Evolutionary conservation across 2,888 invertebrate genomes (phyloP).

Genomic region (Arrhopalites spinosus): DNA sequence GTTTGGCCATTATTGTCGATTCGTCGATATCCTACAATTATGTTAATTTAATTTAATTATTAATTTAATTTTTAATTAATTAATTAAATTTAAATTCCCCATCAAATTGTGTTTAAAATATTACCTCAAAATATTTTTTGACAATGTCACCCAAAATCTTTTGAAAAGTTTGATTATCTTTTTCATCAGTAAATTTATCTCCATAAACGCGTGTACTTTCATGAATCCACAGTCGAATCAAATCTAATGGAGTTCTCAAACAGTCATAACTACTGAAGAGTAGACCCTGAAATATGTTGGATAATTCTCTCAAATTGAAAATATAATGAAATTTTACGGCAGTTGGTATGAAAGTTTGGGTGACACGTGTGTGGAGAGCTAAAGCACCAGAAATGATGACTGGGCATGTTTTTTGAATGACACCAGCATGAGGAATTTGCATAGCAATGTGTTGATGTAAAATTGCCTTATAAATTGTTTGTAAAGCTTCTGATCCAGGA

Average conservation of each 20-base stretch:
- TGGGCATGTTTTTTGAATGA: slow-evolving; percentile 71
- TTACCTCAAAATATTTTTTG: slow-evolving; percentile 87
- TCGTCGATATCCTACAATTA: slow-evolving; percentile 94
- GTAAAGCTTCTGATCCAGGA: slow-evolving; percentile 81
- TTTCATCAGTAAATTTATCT: slow-evolving; percentile 89
- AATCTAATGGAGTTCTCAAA: slow-evolving; percentile 75
- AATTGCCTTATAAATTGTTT: slow-evolving; percentile 86
- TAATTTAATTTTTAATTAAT: too few relatives aligned
- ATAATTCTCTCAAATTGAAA: slow-evolving; percentile 92
- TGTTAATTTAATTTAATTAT: too few relatives aligned
- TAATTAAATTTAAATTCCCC: too few relatives aligned
- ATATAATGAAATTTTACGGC: slow-evolving; percentile 96
- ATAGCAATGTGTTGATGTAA: slow-evolving; percentile 83
- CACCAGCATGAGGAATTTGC: slow-evolving; percentile 74
- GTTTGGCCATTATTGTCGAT: slow-evolving; percentile 79
- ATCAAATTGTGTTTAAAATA: too few relatives aligned
- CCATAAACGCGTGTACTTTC: slow-evolving; percentile 92
- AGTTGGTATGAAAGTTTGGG: slow-evolving; percentile 88
- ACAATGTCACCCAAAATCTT: slow-evolving; percentile 88
- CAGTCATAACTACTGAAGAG: slow-evolving; percentile 89
- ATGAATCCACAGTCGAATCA: slow-evolving; percentile 90
- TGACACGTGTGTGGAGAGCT: slow-evolving; percentile 81
- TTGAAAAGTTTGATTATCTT: slow-evolving; percentile 85
- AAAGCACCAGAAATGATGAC: slow-evolving; percentile 82
- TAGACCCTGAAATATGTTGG: slow-evolving; percentile 93